Evolutionary conservation across 2,797 vertebrate species (phyloP).

Genomic region (Pangasius mekongensis): DNA sequence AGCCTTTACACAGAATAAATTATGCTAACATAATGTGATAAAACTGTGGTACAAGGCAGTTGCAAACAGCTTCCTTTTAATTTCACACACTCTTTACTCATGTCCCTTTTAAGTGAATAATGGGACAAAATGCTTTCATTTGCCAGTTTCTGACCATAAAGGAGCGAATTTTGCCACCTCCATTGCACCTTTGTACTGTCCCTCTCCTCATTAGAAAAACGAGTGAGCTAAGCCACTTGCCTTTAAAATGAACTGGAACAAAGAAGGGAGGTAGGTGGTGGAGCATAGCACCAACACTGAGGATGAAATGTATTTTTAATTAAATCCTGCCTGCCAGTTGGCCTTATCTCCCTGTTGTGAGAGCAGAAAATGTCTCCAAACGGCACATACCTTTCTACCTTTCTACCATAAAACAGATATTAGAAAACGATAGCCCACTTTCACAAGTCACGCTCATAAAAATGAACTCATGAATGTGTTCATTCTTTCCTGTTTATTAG

Average conservation of each 20-base stretch:
- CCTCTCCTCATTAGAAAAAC: conserved; percentile 51
- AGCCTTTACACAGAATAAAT: not conserved
- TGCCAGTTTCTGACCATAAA: conserved; percentile 36
- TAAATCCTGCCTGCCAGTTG: conserved; percentile 60
- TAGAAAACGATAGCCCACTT: conserved; percentile 45
- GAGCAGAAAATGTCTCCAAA: conserved; percentile 37
- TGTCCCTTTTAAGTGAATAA: conserved; percentile 19
- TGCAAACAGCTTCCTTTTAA: conserved; percentile 4
- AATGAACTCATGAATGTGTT: conserved; percentile 39
- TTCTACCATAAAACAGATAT: conserved; percentile 57
- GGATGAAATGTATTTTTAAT: conserved; percentile 62
- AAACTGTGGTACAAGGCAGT: not conserved
- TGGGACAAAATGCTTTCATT: conserved; percentile 34
- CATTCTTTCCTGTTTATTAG: conserved; percentile 39
- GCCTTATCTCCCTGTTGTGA: conserved; percentile 53
- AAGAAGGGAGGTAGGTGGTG: conserved; percentile 49
- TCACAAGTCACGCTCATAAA: conserved; percentile 51
- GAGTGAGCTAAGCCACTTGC: conserved; percentile 1
- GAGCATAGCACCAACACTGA: conserved; percentile 36
- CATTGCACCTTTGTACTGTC: conserved; percentile 46
- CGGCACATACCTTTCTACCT: conserved; percentile 38
- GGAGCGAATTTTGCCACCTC: conserved; percentile 48
- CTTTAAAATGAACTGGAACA: conserved; percentile 45
- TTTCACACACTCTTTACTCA: not conserved
- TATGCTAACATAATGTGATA: not conserved